These are phyloP conservation scores for Dendrocopos noguchii DNA, from an alignment of 2,113 vertebrate species.

Conservation along the genomic window DNA sequence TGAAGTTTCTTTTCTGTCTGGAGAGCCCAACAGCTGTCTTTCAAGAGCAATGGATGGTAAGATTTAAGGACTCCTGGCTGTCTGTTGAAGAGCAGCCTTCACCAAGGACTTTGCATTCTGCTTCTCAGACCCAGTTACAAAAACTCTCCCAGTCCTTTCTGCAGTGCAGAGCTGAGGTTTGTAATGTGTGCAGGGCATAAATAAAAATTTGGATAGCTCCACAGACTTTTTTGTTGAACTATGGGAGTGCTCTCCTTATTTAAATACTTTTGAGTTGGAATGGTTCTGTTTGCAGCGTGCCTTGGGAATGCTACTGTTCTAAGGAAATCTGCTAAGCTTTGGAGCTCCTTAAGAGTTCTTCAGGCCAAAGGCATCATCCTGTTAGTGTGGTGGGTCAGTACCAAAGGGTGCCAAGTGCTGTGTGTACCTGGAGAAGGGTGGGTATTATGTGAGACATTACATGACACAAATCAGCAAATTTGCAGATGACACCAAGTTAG, in stretches of 20 bases:
- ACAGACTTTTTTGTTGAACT: background rate
- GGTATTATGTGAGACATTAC: background rate
- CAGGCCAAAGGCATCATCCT: background rate
- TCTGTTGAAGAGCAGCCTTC: background rate
- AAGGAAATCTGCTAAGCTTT: background rate
- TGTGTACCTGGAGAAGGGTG: background rate
- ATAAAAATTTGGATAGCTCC: conserved; percentile 46
- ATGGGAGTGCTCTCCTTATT: background rate
- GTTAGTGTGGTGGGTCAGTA: background rate
- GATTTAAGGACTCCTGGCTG: background rate
- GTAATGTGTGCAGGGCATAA: background rate
- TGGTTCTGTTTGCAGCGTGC: background rate
- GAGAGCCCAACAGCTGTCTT: background rate
- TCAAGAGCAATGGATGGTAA: background rate
- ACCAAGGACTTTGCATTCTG: background rate
- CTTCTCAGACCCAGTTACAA: background rate
- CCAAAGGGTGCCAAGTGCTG: background rate
- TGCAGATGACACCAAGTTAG: too few species aligned
- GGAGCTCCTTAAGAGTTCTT: background rate
- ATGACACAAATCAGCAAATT: background rate
- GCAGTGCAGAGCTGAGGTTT: background rate
- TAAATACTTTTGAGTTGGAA: background rate
- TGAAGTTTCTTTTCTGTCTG: background rate
- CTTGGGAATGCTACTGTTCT: background rate
- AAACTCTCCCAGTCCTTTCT: background rate